Evolutionary conservation across 2,797 vertebrate genomes (phyloP), one percentile per base, ranked within the genome.

Genomic region (Morus bassanus): DNA sequence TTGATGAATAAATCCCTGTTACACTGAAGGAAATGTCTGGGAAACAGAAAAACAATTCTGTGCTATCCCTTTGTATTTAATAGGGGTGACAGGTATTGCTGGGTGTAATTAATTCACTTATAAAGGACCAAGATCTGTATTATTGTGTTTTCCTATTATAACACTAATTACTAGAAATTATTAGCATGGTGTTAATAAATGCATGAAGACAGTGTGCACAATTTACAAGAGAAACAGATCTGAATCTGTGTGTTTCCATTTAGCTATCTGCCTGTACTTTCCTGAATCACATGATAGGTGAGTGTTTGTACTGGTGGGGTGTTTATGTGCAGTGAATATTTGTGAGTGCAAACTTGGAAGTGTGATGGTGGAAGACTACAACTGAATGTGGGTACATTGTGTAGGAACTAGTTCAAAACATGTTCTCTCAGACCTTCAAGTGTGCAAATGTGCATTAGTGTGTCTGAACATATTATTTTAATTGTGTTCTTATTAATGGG

Each of bases 1-100:
- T 88, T 96, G 87, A 89, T 95, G 83, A 95, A 97, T 97, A 97
- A 97, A 96, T 97, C 85, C 56, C 37, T 6, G 37, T 81, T 85
- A 72, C 53, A 23, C 7, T 84, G 91, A 97, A 97, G 84, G 50
- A 95, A 97, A 96, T 88, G 75, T 60, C 90, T 94, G 43, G 45
- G 77, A 97, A 95, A 94, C 31, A 90, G 79, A 59, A 81, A 59
- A 91, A 61, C 27, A 56, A 18, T 84, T 80, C 70, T 78, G 27
- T 93, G 89, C 68, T 96, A 93, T 94, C 59, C 35, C 22, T 95
- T 57, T 93, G 51, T 95, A 88, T 96, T 95, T 95, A 94, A 56
- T 92, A 56, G 54, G 83, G 51, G 33, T 96, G 96, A 91, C 82
- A 96, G 84, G 88, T 93, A 93, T 84, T 79, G 50, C 65, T 94